Conservation (phyloP, 2,888 invertebrate genomes). For the Troilus luridus region DNA sequence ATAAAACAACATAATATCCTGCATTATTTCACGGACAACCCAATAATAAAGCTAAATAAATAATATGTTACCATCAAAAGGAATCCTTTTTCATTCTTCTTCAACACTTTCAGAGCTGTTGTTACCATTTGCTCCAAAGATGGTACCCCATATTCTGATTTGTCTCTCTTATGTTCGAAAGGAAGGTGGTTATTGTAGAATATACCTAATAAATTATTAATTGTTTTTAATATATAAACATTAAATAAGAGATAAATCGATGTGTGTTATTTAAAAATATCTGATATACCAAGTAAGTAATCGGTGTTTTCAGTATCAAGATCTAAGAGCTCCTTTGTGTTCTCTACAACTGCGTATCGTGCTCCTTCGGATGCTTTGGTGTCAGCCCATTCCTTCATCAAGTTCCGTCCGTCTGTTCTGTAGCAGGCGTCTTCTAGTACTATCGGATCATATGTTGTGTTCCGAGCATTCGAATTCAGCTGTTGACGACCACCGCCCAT, state of each 20-base stretch:
- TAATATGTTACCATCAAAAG: conserved; percentile 76
- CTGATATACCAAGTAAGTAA: conserved; percentile 79
- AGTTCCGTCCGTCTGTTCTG: conserved; percentile 81
- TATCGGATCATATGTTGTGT: conserved; percentile 74
- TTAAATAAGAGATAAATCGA: too few relatives aligned
- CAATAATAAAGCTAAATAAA: conserved; percentile 65
- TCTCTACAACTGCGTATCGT: conserved; percentile 76
- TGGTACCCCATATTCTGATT: conserved; percentile 78
- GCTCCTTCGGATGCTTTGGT: conserved; percentile 74
- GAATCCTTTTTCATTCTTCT: conserved; percentile 78
- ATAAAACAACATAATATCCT: too few relatives aligned
- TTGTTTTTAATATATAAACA: too few relatives aligned
- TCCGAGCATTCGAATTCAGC: conserved; percentile 75
- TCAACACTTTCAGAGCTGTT: conserved; percentile 80
- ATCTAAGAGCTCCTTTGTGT: conserved; percentile 75
- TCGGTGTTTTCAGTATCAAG: conserved; percentile 77
- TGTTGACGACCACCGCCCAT: conserved; percentile 89
- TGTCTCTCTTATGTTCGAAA: conserved; percentile 81
- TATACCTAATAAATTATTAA: conserved; percentile 72
- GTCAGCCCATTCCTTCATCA: conserved; percentile 79
- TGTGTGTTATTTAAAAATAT: too few relatives aligned
- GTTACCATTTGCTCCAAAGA: conserved; percentile 85
- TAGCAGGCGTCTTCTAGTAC: conserved; percentile 74
- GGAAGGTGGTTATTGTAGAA: conserved; percentile 85
- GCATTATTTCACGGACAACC: conserved; percentile 64